phyloP scores from a whole-genome alignment of 2,888 invertebrate species.

The Holacanthella duospinosa region DNA sequence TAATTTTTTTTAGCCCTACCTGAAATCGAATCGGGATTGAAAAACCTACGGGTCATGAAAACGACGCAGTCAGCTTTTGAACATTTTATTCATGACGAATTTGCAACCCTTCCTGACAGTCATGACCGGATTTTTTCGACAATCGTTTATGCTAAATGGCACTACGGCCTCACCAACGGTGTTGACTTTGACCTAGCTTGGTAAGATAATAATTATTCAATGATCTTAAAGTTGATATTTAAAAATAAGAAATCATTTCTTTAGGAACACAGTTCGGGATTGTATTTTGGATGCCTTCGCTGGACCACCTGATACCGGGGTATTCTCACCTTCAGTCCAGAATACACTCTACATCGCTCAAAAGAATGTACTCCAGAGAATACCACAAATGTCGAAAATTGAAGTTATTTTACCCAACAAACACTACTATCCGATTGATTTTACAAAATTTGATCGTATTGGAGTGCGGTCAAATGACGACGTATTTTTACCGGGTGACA shows the following conservation, averaged over 20 bases:
- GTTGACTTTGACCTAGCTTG: conserved; percentile 61
- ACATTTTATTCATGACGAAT: conserved; percentile 68
- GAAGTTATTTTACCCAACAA: conserved; percentile 65
- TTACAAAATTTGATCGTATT: conserved; percentile 58
- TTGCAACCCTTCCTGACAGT: conserved; percentile 61
- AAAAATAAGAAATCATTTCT: conserved; percentile 1
- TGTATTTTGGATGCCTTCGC: conserved; percentile 64
- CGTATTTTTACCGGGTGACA: conserved; percentile 65
- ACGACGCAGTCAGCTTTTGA: conserved; percentile 71
- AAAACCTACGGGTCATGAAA: conserved; percentile 60
- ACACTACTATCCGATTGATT: conserved; percentile 65
- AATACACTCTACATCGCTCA: conserved; percentile 64
- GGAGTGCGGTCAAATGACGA: conserved; percentile 51
- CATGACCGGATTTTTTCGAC: conserved; percentile 69
- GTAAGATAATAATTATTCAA: conserved; percentile 40
- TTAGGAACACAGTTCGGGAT: conserved; percentile 52
- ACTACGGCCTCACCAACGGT: conserved; percentile 53
- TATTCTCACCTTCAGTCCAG: conserved; percentile 67
- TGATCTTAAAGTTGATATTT: background rate
- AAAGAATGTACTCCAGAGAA: conserved; percentile 55
- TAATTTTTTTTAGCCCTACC: conserved; percentile 46
- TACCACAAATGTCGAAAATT: conserved; percentile 51
- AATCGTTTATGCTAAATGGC: conserved; percentile 62
- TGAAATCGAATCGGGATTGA: conserved; percentile 57
- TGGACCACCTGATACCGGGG: conserved; percentile 48